Evolutionary conservation across 2,888 invertebrate species (phyloP).

Genomic region (Eurytoma californica): DNA sequence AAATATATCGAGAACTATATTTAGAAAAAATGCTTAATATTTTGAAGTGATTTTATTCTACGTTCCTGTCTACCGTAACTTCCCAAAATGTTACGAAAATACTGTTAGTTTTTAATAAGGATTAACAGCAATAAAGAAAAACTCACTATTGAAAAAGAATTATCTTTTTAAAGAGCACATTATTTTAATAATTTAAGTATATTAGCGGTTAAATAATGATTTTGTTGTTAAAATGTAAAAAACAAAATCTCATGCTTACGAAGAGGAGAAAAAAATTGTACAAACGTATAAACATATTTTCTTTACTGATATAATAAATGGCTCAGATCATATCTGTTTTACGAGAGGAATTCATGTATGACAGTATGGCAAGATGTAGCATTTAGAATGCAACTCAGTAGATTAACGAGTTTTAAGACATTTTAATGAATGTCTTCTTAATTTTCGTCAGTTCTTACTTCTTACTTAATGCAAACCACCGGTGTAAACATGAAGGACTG

Average conservation of each 20-base stretch:
- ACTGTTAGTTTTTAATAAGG: constrained; percentile 42
- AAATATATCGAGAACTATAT: constrained; percentile 11
- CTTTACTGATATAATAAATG: constrained; percentile 44
- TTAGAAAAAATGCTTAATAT: constrained; percentile 38
- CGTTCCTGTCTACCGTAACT: constrained; percentile 50
- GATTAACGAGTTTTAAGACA: constrained; percentile 20
- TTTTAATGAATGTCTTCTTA: constrained; percentile 28
- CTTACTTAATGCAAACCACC: constrained; percentile 37
- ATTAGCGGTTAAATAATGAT: constrained; percentile 13
- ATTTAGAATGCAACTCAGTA: constrained; percentile 34
- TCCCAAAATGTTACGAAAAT: constrained; percentile 39
- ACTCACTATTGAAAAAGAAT: constrained; percentile 15
- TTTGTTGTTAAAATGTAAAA: constrained; percentile 30
- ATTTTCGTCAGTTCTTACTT: constrained; percentile 25
- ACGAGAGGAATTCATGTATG: constrained; percentile 29
- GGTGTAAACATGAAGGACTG: constrained; percentile 46
- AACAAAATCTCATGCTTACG: constrained; percentile 30
- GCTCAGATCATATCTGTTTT: constrained; percentile 49
- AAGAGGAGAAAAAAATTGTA: constrained; percentile 45
- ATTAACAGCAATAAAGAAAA: constrained; percentile 40
- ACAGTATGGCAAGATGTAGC: constrained; percentile 30
- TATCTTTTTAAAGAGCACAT: constrained; percentile 1
- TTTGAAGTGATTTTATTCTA: constrained; percentile 45
- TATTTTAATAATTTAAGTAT: constrained; percentile 33
- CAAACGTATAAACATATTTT: constrained; percentile 54